Conservation (phyloP, 2,797 vertebrate genomes). For the Epinephelus coioides region DNA sequence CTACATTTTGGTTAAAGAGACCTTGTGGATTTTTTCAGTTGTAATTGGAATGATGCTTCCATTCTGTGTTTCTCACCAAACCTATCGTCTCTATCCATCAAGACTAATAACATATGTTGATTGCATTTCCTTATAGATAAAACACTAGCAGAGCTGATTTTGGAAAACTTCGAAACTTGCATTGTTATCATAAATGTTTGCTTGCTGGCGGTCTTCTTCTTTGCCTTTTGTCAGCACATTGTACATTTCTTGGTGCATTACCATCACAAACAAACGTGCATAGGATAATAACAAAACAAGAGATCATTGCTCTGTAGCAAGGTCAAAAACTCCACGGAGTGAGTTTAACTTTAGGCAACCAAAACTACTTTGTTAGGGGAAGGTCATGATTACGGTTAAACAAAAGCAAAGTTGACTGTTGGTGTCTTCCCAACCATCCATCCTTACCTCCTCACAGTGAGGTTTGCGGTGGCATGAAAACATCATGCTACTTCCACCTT, state of each 20-base stretch:
- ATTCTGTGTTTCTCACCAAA: neutral
- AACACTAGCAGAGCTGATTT: neutral
- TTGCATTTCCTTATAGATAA: neutral
- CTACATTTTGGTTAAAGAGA: too few species aligned
- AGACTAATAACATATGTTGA: neutral
- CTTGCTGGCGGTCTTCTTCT: neutral
- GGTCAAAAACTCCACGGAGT: neutral
- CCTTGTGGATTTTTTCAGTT: neutral
- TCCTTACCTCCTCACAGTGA: too few species aligned
- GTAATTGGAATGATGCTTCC: neutral
- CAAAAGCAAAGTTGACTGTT: too few species aligned
- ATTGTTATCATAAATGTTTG: neutral
- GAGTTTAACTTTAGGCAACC: neutral
- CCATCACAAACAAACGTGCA: rapidly evolving
- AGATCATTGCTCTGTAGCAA: rapidly evolving
- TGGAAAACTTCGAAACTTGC: neutral
- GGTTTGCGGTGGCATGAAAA: too few species aligned
- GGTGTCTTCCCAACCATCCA: too few species aligned
- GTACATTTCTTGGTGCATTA: neutral
- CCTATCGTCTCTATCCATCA: neutral
- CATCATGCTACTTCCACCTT: too few species aligned
- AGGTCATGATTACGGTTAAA: too few species aligned
- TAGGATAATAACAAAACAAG: neutral
- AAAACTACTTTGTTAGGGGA: too few species aligned
- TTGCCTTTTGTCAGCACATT: neutral